phyloP scores from a whole-genome alignment of 2,797 vertebrate species.

The Xerus rutilus region DNA sequence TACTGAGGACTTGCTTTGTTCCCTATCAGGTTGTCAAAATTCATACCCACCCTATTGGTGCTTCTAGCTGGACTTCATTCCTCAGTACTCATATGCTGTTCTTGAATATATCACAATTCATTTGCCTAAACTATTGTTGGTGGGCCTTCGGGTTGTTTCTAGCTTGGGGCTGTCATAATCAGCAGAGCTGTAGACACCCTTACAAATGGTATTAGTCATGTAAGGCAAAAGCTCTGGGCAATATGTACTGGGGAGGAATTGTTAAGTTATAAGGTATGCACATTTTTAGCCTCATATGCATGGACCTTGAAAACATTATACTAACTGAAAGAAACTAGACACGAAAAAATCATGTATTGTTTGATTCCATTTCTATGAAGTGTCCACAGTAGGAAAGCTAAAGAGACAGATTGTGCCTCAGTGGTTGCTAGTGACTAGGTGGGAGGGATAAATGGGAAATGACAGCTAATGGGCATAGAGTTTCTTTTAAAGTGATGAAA shows the following conservation, averaged over 20 bases:
- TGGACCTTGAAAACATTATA: background rate
- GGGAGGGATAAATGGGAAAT: background rate
- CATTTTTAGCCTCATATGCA: background rate
- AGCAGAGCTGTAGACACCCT: background rate
- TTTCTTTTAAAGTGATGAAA: background rate
- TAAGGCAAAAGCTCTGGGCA: background rate
- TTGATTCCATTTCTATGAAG: background rate
- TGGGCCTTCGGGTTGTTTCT: background rate
- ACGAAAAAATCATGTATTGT: background rate
- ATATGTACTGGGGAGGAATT: background rate
- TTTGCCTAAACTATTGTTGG: background rate
- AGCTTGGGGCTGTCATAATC: background rate
- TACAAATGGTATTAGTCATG: background rate
- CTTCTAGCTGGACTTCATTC: background rate
- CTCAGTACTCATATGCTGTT: background rate
- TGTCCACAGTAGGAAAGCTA: background rate
- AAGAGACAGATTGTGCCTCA: background rate
- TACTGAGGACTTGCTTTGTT: background rate
- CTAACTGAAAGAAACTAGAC: background rate
- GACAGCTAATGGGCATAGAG: too few relatives aligned
- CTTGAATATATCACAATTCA: background rate
- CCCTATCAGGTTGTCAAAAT: background rate
- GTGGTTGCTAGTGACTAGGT: background rate
- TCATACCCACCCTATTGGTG: background rate
- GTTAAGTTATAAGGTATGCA: background rate